These are phyloP conservation scores for Oreohelix idahoensis DNA, from an alignment of 1,140 invertebrate genomes.

Conservation along the genomic window DNA sequence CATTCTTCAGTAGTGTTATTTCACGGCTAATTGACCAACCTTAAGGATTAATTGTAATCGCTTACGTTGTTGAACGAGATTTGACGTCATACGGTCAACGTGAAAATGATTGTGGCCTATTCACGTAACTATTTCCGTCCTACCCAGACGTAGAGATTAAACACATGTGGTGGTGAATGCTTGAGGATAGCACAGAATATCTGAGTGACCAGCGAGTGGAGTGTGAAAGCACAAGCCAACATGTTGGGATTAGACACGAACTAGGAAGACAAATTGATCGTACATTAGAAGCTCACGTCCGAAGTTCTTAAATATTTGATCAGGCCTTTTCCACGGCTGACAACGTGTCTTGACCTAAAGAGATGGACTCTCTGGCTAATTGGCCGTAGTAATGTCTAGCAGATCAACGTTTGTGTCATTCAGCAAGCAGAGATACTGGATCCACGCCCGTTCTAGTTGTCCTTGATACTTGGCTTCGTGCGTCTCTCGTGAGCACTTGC, in stretches of 20 bases:
- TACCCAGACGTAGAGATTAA: too few relatives aligned
- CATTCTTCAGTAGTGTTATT: too few relatives aligned
- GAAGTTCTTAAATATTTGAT: conserved; percentile 23
- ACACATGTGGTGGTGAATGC: too few relatives aligned
- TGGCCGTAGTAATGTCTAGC: conserved; percentile 6
- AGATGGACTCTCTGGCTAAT: conserved; percentile 8
- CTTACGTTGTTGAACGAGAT: too few relatives aligned
- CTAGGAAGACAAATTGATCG: conserved; percentile 30
- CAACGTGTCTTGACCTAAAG: conserved; percentile 27
- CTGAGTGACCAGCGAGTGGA: background rate
- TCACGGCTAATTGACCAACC: too few relatives aligned
- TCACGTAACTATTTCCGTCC: too few relatives aligned
- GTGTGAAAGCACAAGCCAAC: background rate
- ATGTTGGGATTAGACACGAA: background rate
- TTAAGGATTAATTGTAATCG: too few relatives aligned
- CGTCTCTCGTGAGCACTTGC: conserved; percentile 7
- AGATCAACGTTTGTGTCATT: conserved; percentile 4
- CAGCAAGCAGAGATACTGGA: background rate
- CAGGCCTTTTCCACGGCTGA: background rate
- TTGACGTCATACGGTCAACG: too few relatives aligned
- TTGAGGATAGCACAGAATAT: background rate
- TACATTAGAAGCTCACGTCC: background rate
- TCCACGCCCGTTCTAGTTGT: conserved; percentile 7
- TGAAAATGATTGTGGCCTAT: too few relatives aligned
- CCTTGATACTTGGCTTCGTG: background rate